Conservation (phyloP, 2,113 vertebrate genomes). For the Vanacampus margaritifer region DNA sequence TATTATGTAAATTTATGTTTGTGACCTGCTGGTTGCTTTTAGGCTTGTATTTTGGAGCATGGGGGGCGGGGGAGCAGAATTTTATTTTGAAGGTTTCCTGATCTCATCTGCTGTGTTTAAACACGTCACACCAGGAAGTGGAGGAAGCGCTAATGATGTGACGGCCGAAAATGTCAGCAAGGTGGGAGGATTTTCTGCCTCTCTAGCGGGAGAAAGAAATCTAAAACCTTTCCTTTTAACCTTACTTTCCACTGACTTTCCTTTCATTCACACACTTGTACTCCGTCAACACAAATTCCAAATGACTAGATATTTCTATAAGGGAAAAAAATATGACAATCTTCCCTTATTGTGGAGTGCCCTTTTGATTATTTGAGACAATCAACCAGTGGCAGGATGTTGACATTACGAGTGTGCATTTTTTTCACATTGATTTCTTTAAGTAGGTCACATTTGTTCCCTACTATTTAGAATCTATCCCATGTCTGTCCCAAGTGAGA, state of each 20-base stretch:
- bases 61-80: background rate
- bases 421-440: slow-evolving; percentile 9
- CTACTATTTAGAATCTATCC: slow-evolving; percentile 11
- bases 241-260: too few relatives aligned
- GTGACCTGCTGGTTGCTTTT: slow-evolving; percentile 1
- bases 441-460: background rate
- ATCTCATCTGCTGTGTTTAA: too few relatives aligned
- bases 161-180: too few relatives aligned
- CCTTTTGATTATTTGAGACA: background rate
- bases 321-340: background rate
- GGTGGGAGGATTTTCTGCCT: too few relatives aligned
- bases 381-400: background rate
- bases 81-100: too few relatives aligned
- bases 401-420: background rate
- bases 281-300: background rate
- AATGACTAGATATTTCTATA: background rate
- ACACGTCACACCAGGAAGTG: too few relatives aligned
- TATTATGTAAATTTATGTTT: background rate
- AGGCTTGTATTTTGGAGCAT: slow-evolving; percentile 15
- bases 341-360: background rate
- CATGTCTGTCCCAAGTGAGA: slow-evolving; percentile 4
- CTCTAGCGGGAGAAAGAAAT: too few relatives aligned
- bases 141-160: too few relatives aligned
- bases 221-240: too few relatives aligned
- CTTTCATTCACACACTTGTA: too few relatives aligned